Percentiles rank a stretch among this genome's conserved stretches.
These are phyloP conservation scores for Alligator sinensis DNA, from an alignment of 2,113 vertebrate species.

Conservation along the genomic window DNA sequence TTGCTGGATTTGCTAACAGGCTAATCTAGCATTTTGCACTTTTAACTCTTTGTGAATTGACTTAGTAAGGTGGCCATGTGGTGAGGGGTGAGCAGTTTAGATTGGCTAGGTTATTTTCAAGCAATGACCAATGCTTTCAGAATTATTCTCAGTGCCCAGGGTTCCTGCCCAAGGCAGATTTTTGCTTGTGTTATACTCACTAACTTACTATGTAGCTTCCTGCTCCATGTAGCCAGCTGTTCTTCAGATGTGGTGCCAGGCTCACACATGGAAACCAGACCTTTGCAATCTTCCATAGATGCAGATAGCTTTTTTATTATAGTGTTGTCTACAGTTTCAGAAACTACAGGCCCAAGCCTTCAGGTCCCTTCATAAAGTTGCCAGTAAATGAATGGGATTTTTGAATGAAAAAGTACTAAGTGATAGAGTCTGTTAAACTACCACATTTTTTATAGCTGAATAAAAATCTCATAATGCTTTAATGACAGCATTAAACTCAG, in stretches of 20 bases:
- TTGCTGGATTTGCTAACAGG: accelerated
- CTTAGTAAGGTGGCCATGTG: accelerated
- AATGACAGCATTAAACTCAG: background rate
- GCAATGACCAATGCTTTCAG: background rate
- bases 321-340: background rate
- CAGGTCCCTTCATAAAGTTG: background rate
- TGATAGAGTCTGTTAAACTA: background rate
- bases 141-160: background rate
- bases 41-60: background rate
- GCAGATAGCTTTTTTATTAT: slow-evolving; percentile 45
- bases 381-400: background rate
- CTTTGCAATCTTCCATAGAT: slow-evolving; percentile 58
- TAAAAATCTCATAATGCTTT: background rate
- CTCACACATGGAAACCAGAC: slow-evolving; percentile 67
- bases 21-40: background rate
- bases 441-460: slow-evolving; percentile 19
- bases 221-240: slow-evolving; percentile 69
- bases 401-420: background rate
- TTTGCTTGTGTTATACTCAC: background rate
- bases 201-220: slow-evolving; percentile 29
- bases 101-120: background rate
- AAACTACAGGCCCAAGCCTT: slow-evolving; percentile 20
- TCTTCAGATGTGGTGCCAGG: slow-evolving; percentile 64
- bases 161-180: slow-evolving; percentile 43
- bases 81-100: background rate